Percentiles rank a stretch among this genome's conserved stretches.
These are phyloP conservation scores for Octomys mimax DNA, from an alignment of 2,797 vertebrate genomes.

Conservation along the genomic window DNA sequence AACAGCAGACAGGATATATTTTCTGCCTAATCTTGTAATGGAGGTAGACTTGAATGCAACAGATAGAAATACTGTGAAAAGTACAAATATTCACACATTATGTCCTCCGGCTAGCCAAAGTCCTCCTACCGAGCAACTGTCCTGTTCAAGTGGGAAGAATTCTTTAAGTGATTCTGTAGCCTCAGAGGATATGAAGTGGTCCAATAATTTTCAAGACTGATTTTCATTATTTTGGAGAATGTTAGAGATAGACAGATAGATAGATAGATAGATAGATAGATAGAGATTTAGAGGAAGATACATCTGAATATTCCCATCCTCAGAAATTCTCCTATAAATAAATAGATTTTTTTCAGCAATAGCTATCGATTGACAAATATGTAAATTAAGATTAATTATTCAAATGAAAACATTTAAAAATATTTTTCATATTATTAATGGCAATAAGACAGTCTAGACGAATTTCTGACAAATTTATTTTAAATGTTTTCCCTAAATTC, in stretches of 20 bases:
- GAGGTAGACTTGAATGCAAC: slow-evolving; percentile 35
- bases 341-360: neutral
- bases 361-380: neutral
- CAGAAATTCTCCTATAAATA: slow-evolving; percentile 1
- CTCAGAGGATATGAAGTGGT: neutral
- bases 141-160: neutral
- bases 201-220: neutral
- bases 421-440: slow-evolving; percentile 11
- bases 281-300: neutral
- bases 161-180: slow-evolving; percentile 37
- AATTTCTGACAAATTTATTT: neutral
- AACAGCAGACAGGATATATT: slow-evolving; percentile 25
- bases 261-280: too few species aligned
- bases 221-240: neutral
- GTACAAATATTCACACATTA: neutral
- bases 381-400: slow-evolving; percentile 7
- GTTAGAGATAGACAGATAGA: neutral
- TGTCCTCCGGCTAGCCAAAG: neutral
- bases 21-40: slow-evolving; percentile 24
- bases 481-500: neutral
- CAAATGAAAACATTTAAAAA: slow-evolving; percentile 10
- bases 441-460: slow-evolving; percentile 8
- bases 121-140: slow-evolving; percentile 21
- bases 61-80: slow-evolving; percentile 39
- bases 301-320: neutral